Evolutionary conservation across 2,888 invertebrate species (phyloP), one percentile per base, ranked within the genome.

Genomic region (Euphydryas editha): DNA sequence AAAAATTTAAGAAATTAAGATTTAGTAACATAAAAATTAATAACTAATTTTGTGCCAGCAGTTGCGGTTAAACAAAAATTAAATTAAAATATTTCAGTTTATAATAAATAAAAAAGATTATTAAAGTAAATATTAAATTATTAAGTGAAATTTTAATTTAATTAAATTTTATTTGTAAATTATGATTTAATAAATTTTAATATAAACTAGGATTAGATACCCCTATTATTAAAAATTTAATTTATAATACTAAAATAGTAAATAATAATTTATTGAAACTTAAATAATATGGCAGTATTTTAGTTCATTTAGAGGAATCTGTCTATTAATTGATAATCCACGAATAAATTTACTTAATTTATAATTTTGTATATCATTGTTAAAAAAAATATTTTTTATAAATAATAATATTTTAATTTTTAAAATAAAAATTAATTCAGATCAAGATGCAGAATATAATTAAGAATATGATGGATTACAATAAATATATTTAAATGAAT

Each of bases 271-370:
- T n/a, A n/a, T n/a, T n/a, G n/a, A n/a, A n/a, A n/a, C n/a, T n/a
- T n/a, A n/a, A n/a, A n/a, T n/a, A n/a, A n/a, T n/a, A n/a, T n/a
- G n/a, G n/a, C n/a, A 73, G 70, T 69, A 69, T 94, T 94, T 94
- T 94, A 94, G 91, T 94, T 94, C 91, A 90, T 94, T 94, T 93
- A 95, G 94, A 94, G 94, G 94, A 95, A 95, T 92, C 93, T 95
- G 94, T 94, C 90, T 90, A 92, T 74, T 95, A 94, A 95, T 94
- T 93, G 94, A 95, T 95, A 94, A 75, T 94, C 94, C 94, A 93
- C 94, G 92, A 56, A 56, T 56, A 55, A 55, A 55, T 39, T 56
- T 18, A 56, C 39, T n/a, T n/a, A n/a, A n/a, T n/a, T n/a, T n/a
- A n/a, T n/a, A n/a, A n/a, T n/a, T n/a, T n/a, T n/a, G n/a, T n/a